These are phyloP conservation scores for Chloroclysta siterata DNA, from an alignment of 2,888 invertebrate species.

Conservation along the genomic window DNA sequence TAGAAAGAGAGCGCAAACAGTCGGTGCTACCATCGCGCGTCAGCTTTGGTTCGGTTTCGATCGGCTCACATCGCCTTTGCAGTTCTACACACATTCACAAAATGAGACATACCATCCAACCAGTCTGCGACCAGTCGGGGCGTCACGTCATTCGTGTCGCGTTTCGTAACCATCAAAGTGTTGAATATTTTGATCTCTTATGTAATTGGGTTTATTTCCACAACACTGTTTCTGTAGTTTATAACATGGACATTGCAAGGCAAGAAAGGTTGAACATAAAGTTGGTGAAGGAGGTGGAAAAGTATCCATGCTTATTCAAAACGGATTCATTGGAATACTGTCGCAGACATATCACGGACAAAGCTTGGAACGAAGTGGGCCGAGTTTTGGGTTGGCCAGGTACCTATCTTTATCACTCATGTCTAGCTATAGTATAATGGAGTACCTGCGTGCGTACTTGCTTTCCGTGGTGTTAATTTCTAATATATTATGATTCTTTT, in stretches of 20 bases:
- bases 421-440: too few species aligned
- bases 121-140: slow-evolving; percentile 9
- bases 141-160: slow-evolving; percentile 3
- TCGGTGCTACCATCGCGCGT: too few species aligned
- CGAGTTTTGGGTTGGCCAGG: slow-evolving; percentile 25
- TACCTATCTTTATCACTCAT: neutral
- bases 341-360: slow-evolving; percentile 13
- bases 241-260: slow-evolving; percentile 9
- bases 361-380: slow-evolving; percentile 23
- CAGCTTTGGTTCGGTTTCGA: slow-evolving; percentile 9
- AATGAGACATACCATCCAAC: neutral
- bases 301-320: slow-evolving; percentile 25
- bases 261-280: slow-evolving; percentile 15
- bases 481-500: too few species aligned
- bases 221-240: neutral
- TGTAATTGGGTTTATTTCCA: too few species aligned
- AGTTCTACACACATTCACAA: slow-evolving; percentile 1
- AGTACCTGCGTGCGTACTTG: too few species aligned
- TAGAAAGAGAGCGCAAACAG: too few species aligned
- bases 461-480: too few species aligned
- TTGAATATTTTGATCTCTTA: too few species aligned
- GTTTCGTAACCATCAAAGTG: slow-evolving; percentile 1
- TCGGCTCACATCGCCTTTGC: slow-evolving; percentile 2
- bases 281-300: slow-evolving; percentile 19
- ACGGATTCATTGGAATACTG: slow-evolving; percentile 5